A percentile compares a stretch with the other conserved stretches of the same genome.
These are phyloP conservation scores for Lutjanus argentimaculatus DNA, from an alignment of 2,797 vertebrate species.

Conservation along the genomic window DNA sequence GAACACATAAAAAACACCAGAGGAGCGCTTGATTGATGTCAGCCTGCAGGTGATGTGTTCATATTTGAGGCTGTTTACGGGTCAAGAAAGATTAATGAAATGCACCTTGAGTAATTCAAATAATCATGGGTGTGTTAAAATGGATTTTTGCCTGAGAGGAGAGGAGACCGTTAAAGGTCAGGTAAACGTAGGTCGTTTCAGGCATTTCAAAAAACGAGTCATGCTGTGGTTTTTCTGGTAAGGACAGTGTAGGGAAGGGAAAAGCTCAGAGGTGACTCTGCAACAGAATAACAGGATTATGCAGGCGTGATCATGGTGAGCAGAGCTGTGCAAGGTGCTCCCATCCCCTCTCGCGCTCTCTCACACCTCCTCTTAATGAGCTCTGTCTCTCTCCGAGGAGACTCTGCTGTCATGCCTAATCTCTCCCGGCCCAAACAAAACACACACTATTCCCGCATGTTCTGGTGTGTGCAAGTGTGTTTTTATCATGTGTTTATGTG, in stretches of 20 bases:
- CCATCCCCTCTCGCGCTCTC: conserved; percentile 39
- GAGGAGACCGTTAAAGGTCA: not conserved
- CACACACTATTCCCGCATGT: conserved; percentile 38
- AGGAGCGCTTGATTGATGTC: conserved; percentile 39
- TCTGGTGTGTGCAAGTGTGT: conserved; percentile 14
- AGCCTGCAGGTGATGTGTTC: conserved; percentile 40
- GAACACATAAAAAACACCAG: conserved; percentile 39
- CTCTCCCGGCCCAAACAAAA: conserved; percentile 60
- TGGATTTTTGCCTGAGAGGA: conserved; percentile 20
- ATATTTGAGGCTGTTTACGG: conserved; percentile 37
- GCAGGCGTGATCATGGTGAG: conserved; percentile 44
- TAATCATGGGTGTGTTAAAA: conserved; percentile 20
- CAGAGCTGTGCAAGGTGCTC: conserved; percentile 55
- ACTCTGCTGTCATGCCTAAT: conserved; percentile 59
- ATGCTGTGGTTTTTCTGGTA: conserved; percentile 13
- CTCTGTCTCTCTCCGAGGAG: conserved; percentile 54
- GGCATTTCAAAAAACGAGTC: conserved; percentile 25
- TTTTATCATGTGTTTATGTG: conserved; percentile 4
- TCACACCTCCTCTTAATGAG: conserved; percentile 51
- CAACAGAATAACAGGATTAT: conserved; percentile 75
- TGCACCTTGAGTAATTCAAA: conserved; percentile 35
- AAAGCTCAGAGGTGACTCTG: conserved; percentile 59
- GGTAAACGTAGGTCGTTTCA: conserved; percentile 21
- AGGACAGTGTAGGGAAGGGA: conserved; percentile 22
- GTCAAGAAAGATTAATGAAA: conserved; percentile 51